Evolutionary conservation across 30 jellyfish, hydroid and myxozoan genomes (phyloP).

Genomic region (Mastigias papua): DNA sequence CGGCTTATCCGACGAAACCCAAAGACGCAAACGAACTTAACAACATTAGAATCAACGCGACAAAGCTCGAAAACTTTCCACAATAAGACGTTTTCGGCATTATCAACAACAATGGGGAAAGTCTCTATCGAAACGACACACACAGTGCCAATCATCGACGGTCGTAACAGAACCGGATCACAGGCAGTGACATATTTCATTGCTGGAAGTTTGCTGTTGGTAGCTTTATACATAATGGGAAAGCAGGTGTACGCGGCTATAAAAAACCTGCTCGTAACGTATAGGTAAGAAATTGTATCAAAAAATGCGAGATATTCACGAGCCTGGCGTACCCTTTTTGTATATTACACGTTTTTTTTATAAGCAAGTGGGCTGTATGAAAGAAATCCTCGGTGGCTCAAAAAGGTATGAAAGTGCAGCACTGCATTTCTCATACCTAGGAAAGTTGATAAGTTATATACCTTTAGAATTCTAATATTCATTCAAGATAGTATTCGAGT

Average conservation of each 20-base stretch:
- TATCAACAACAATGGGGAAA: not conserved
- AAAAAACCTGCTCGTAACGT: not conserved
- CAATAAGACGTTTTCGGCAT: not conserved
- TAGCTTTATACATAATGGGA: conserved; percentile 7
- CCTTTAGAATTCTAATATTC: no score
- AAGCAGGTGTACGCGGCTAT: not conserved
- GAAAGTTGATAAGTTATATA: no score
- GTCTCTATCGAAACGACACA: conserved; percentile 2
- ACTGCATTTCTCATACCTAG: no score
- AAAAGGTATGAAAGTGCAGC: no score
- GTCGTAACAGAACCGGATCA: conserved; percentile 24
- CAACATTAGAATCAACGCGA: not conserved
- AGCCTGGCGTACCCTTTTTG: not conserved
- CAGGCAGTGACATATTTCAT: conserved; percentile 46
- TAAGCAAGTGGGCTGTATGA: no score
- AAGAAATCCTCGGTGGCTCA: no score
- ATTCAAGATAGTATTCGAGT: no score
- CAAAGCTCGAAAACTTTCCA: not conserved
- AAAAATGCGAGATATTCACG: not conserved
- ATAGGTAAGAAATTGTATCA: conserved; percentile 3
- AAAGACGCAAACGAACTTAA: not conserved
- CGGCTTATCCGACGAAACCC: not conserved
- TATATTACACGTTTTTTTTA: no score
- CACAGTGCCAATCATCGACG: conserved; percentile 37
- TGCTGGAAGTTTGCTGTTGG: conserved; percentile 14